These are phyloP conservation scores for Seriola aureovittata DNA, from an alignment of 2,113 vertebrate genomes.

Conservation along the genomic window DNA sequence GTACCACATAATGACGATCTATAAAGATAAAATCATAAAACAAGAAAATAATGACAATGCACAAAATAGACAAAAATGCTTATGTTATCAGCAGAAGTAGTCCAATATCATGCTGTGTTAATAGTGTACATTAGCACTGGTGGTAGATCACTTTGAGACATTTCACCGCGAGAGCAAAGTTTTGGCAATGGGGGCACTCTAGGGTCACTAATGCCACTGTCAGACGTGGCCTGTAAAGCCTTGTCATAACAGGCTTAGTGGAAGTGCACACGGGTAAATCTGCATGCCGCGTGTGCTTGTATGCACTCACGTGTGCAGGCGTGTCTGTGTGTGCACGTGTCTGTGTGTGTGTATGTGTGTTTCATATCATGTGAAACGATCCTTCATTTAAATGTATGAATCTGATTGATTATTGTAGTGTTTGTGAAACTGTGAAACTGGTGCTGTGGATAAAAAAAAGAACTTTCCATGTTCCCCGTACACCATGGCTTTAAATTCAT, in stretches of 20 bases:
- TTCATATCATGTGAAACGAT: constrained; percentile 24
- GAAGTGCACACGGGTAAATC: constrained; percentile 39
- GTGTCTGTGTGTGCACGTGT: constrained; percentile 13
- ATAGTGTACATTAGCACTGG: background rate
- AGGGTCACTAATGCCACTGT: constrained; percentile 21
- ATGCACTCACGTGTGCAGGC: background rate
- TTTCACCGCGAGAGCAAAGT: background rate
- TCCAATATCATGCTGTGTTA: background rate
- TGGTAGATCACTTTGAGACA: background rate
- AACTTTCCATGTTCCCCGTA: background rate
- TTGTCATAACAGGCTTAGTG: constrained; percentile 41
- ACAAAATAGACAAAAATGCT: background rate
- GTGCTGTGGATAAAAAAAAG: constrained; percentile 20
- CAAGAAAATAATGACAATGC: background rate
- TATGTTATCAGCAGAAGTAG: background rate
- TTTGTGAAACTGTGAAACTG: constrained; percentile 46
- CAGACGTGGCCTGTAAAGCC: constrained; percentile 29
- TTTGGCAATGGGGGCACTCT: constrained; percentile 15
- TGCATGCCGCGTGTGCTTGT: constrained; percentile 24
- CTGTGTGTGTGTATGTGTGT: constrained; percentile 4
- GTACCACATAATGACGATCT: background rate
- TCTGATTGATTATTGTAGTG: constrained; percentile 15
- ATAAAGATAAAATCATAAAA: background rate
- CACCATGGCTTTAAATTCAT: constrained; percentile 23
- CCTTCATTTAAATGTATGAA: constrained; percentile 24